Conservation (phyloP, 2,888 invertebrate species). For the Sphaeridia pumilis region DNA sequence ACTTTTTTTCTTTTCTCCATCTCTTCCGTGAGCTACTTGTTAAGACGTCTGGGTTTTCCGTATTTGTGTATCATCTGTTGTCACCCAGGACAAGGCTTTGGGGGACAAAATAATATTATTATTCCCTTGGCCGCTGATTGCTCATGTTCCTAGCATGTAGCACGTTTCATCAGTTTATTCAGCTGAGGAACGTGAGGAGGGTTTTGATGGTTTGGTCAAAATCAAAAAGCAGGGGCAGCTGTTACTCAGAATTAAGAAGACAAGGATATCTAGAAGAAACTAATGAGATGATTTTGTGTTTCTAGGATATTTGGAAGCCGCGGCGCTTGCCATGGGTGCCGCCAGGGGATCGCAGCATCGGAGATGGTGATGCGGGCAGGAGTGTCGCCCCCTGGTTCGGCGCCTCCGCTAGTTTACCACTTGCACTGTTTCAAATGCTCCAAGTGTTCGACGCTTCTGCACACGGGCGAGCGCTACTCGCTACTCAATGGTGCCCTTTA, state of each 20-base stretch:
- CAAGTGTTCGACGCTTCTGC: slow-evolving; percentile 77
- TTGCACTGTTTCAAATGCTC: slow-evolving; percentile 92
- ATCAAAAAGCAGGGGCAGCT: too few relatives aligned
- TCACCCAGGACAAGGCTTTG: too few relatives aligned
- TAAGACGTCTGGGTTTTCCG: too few relatives aligned
- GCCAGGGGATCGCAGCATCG: slow-evolving; percentile 81
- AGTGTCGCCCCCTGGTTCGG: slow-evolving; percentile 41
- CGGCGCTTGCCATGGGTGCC: slow-evolving; percentile 78
- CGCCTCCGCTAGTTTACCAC: slow-evolving; percentile 66
- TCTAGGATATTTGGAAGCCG: slow-evolving; percentile 80
- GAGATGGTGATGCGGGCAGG: slow-evolving; percentile 85
- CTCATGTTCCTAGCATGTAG: not conserved
- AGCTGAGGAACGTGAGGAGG: slow-evolving; percentile 9
- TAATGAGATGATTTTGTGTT: slow-evolving; percentile 22
- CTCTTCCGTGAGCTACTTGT: too few relatives aligned
- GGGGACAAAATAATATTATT: too few relatives aligned
- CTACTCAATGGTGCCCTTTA: slow-evolving; percentile 80
- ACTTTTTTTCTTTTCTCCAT: too few relatives aligned
- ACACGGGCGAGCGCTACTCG: slow-evolving; percentile 86
- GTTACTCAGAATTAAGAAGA: not conserved
- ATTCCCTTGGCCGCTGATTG: not conserved
- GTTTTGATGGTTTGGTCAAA: slow-evolving; percentile 10
- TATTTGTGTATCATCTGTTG: too few relatives aligned
- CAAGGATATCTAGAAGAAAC: not conserved
- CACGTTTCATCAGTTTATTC: slow-evolving; percentile 11